Conservation (phyloP, 2,888 invertebrate genomes). For the Molanna angustata region DNA sequence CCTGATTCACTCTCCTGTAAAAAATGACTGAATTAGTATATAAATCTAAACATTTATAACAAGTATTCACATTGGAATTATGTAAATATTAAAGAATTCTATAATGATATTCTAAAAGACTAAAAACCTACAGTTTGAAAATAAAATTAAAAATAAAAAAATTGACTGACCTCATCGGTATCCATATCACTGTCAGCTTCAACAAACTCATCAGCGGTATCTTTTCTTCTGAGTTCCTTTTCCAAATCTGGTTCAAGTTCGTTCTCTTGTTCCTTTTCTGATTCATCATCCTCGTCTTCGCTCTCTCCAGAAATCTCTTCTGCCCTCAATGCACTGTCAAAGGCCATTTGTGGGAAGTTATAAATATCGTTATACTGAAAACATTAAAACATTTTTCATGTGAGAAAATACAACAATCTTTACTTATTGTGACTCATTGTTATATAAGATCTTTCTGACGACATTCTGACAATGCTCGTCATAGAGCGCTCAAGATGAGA, state of each 20-base stretch:
- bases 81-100: constrained; percentile 10
- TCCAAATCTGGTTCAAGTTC: constrained; percentile 61
- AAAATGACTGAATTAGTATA: constrained; percentile 32
- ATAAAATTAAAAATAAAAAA: not conserved
- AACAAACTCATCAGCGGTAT: constrained; percentile 64
- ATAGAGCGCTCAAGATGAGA: too few species aligned
- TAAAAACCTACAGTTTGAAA: constrained; percentile 6
- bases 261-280: constrained; percentile 51
- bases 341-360: constrained; percentile 94
- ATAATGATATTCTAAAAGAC: constrained; percentile 3
- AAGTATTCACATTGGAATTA: not conserved
- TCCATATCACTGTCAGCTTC: constrained; percentile 68
- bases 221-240: constrained; percentile 57
- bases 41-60: constrained; percentile 5
- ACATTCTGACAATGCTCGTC: too few species aligned
- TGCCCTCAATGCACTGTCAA: constrained; percentile 87
- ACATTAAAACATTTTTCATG: not conserved
- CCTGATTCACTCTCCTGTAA: constrained; percentile 72
- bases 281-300: constrained; percentile 63
- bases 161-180: constrained; percentile 43
- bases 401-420: not conserved
- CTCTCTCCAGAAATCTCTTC: constrained; percentile 76
- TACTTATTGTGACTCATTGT: too few species aligned
- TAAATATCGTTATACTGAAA: constrained; percentile 95
- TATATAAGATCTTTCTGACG: too few species aligned